Percentiles rank a stretch among this genome's conserved stretches.
These are phyloP conservation scores for Drosophila niveifrons DNA, from an alignment of 2,888 invertebrate species.

Conservation along the genomic window DNA sequence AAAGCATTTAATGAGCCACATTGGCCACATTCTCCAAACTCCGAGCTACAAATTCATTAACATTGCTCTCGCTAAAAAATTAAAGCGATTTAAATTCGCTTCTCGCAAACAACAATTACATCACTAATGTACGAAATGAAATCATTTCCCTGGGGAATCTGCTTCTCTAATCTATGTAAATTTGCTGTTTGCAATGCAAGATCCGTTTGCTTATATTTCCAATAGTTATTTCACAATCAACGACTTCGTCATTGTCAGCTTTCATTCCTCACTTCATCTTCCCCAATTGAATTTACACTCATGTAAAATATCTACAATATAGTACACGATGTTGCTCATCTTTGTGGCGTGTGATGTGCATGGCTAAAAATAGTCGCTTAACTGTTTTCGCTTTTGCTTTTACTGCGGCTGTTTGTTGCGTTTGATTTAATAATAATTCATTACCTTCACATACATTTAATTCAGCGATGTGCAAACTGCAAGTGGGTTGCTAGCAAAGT, in stretches of 20 bases:
- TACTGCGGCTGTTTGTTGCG: conserved; percentile 40
- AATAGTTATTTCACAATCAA: conserved; percentile 54
- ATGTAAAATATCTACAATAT: conserved; percentile 20
- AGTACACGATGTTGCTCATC: conserved; percentile 54
- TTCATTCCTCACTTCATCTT: conserved; percentile 2
- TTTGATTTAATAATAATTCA: conserved; percentile 57
- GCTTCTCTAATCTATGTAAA: background rate
- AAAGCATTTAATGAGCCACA: conserved; percentile 1
- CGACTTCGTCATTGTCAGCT: conserved; percentile 45
- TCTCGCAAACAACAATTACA: background rate
- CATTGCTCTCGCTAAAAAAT: background rate
- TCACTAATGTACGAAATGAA: background rate
- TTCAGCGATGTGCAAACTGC: conserved; percentile 37
- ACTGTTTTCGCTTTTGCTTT: conserved; percentile 15
- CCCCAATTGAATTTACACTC: conserved; percentile 14
- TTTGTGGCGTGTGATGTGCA: conserved; percentile 37
- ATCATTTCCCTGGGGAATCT: conserved; percentile 6
- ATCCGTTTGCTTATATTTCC: conserved; percentile 63
- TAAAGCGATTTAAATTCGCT: background rate
- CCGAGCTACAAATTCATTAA: conserved; percentile 1
- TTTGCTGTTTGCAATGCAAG: conserved; percentile 21
- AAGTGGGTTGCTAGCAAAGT: conserved; percentile 31
- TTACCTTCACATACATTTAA: conserved; percentile 61
- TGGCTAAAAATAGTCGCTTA: conserved; percentile 58
- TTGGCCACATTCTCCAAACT: background rate